phyloP scores from a whole-genome alignment of 2,888 invertebrate species.

The Leptura quadrifasciata region DNA sequence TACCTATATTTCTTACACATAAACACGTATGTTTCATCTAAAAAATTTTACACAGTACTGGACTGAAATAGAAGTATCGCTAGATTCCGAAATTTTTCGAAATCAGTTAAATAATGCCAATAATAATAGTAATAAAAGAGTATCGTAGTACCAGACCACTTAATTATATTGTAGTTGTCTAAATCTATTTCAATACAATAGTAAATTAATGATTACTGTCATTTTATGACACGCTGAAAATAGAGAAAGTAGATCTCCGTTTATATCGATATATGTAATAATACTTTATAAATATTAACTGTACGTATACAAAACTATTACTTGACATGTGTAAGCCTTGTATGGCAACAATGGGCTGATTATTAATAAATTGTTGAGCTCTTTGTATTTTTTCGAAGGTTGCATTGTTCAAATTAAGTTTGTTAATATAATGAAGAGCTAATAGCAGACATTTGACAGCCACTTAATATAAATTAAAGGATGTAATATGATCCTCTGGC shows the following conservation, averaged over 20 bases:
- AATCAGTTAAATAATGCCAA: not conserved
- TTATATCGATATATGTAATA: slow-evolving; percentile 26
- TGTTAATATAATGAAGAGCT: slow-evolving; percentile 33
- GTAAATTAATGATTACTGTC: slow-evolving; percentile 42
- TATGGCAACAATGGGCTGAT: slow-evolving; percentile 34
- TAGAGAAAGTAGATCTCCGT: slow-evolving; percentile 37
- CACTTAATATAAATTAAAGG: slow-evolving; percentile 24
- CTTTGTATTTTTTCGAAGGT: slow-evolving; percentile 32
- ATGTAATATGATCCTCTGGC: slow-evolving; percentile 15
- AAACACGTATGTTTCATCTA: not conserved
- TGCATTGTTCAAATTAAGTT: slow-evolving; percentile 26
- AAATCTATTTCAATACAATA: slow-evolving; percentile 37
- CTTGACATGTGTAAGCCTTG: slow-evolving; percentile 31
- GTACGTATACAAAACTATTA: slow-evolving; percentile 7
- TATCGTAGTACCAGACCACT: slow-evolving; percentile 15
- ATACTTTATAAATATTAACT: slow-evolving; percentile 22
- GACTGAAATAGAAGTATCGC: not conserved
- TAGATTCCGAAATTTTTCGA: not conserved
- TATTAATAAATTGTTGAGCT: slow-evolving; percentile 29
- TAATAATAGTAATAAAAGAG: slow-evolving; percentile 16
- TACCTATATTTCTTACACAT: slow-evolving; percentile 37
- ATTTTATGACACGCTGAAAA: slow-evolving; percentile 25
- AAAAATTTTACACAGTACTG: not conserved
- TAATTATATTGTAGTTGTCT: slow-evolving; percentile 29
- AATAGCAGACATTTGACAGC: slow-evolving; percentile 21